Evolutionary conservation across 1,140 invertebrate genomes (phyloP).

Genomic region (Lordiphosa stackelbergi): DNA sequence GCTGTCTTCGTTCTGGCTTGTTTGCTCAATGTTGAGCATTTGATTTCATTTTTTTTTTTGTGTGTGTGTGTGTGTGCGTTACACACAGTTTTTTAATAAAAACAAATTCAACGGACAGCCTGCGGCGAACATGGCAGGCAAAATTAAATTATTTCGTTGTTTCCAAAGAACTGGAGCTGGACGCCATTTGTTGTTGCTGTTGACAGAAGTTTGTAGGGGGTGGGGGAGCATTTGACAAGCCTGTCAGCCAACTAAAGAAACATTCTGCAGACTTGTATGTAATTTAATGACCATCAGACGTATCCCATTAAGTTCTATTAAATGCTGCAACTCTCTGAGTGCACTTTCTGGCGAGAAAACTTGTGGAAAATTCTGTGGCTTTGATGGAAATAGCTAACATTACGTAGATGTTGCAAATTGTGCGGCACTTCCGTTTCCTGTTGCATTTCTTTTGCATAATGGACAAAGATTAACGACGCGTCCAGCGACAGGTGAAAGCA

Average conservation of each 20-base stretch:
- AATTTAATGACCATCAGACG: constrained; percentile 53
- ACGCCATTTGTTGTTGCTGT: constrained; percentile 60
- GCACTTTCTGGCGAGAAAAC: too few species aligned
- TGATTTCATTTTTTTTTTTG: constrained; percentile 54
- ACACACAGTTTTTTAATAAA: constrained; percentile 66
- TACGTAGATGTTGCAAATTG: constrained; percentile 37
- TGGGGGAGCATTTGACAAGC: constrained; percentile 39
- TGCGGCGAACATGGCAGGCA: constrained; percentile 70
- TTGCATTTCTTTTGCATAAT: constrained; percentile 63
- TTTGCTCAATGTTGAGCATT: constrained; percentile 70
- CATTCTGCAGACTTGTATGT: constrained; percentile 26
- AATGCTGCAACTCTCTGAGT: too few species aligned
- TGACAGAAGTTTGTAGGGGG: constrained; percentile 29
- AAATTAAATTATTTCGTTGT: constrained; percentile 70
- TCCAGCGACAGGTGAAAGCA: constrained; percentile 57
- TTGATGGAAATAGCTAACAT: neutral
- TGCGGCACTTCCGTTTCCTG: constrained; percentile 60
- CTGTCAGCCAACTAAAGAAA: constrained; percentile 34
- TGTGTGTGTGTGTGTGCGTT: constrained; percentile 23
- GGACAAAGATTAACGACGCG: constrained; percentile 64
- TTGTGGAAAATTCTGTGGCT: too few species aligned
- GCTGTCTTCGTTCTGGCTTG: constrained; percentile 29
- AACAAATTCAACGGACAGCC: constrained; percentile 68
- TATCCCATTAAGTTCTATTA: neutral
- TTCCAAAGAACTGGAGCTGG: constrained; percentile 34